Conservation (phyloP, 2,797 vertebrate genomes). For the Eulemur albifrons region DNA sequence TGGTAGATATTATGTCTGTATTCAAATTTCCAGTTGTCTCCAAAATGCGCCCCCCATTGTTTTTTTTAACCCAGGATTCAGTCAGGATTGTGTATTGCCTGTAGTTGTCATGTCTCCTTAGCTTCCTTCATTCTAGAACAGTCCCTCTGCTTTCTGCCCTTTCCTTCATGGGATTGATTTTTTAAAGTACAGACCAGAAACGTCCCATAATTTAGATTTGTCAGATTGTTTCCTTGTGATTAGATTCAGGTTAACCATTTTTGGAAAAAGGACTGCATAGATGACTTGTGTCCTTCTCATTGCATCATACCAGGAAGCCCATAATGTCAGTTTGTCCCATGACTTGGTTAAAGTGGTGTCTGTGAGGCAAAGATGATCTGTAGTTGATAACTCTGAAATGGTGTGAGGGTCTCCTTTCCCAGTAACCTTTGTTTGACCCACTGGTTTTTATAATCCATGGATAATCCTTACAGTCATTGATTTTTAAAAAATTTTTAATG, state of each 20-base stretch:
- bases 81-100: background rate
- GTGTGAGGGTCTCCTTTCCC: background rate
- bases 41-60: background rate
- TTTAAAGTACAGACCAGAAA: background rate
- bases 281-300: background rate
- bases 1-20: background rate
- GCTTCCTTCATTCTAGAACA: background rate
- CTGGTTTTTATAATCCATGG: background rate
- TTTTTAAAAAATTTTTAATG: background rate
- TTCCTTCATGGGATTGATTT: background rate
- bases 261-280: background rate
- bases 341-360: background rate
- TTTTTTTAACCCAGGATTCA: background rate
- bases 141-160: background rate
- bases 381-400: background rate
- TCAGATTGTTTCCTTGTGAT: background rate
- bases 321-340: background rate
- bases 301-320: background rate
- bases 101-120: background rate
- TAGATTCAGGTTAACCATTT: background rate
- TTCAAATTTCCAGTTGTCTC: background rate
- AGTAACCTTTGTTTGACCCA: background rate
- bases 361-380: background rate
- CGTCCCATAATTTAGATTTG: background rate
- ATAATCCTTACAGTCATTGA: background rate